phyloP scores from a whole-genome alignment of 2,888 invertebrate genomes.

The Drosophila aldrichi region DNA sequence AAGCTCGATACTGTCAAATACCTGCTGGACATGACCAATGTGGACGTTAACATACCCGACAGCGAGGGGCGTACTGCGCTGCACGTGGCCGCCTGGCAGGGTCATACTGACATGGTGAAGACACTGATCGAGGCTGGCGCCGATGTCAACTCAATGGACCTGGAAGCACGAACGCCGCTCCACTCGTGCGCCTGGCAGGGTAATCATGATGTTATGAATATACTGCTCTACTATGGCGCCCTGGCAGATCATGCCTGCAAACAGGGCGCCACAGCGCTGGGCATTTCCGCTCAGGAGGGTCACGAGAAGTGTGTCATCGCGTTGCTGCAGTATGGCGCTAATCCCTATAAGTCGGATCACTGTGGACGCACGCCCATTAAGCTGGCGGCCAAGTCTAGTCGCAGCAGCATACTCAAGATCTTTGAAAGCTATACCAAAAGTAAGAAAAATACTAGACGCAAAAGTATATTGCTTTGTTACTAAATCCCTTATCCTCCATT shows the following conservation, averaged over 20 bases:
- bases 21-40: conserved; percentile 90
- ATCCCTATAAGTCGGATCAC: conserved; percentile 93
- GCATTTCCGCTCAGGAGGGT: conserved; percentile 98
- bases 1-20: conserved; percentile 93
- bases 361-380: conserved; percentile 94
- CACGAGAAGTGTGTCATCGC: conserved; percentile 96
- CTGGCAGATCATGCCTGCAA: conserved; percentile 95
- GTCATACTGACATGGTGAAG: conserved; percentile 96
- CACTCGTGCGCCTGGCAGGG: conserved; percentile 99
- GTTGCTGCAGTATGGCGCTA: conserved; percentile 92
- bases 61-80: conserved; percentile 95
- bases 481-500: conserved; percentile 38
- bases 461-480: conserved; percentile 51
- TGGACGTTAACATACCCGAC: conserved; percentile 94
- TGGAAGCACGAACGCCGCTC: conserved; percentile 94
- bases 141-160: conserved; percentile 94
- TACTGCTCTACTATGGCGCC: conserved; percentile 93
- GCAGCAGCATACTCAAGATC: conserved; percentile 92
- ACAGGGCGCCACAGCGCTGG: conserved; percentile 97
- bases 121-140: conserved; percentile 89
- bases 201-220: conserved; percentile 92
- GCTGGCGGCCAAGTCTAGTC: conserved; percentile 96
- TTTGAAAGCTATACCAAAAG: conserved; percentile 89
- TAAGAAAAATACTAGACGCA: conserved; percentile 64
- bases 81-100: conserved; percentile 97